phyloP scores from a whole-genome alignment of 2,113 vertebrate species.

The Cyprinodon tularosa region DNA sequence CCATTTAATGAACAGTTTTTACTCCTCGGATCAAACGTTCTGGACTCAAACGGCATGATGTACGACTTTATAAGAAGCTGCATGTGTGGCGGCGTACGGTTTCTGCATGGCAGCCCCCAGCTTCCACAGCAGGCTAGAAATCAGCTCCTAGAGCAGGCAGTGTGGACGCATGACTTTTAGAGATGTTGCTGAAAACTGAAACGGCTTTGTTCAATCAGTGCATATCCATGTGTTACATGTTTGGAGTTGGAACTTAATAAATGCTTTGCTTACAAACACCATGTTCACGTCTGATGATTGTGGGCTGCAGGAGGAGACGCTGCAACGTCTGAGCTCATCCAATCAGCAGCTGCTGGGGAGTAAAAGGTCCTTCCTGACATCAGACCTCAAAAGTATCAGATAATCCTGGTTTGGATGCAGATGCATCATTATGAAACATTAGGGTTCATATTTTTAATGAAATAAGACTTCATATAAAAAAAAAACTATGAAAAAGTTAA shows the following conservation, averaged over 20 bases:
- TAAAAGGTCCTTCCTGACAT: no score
- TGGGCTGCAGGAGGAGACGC: no score
- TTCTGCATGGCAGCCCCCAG: not conserved
- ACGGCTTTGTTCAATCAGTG: slow-evolving; percentile 21
- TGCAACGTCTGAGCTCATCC: no score
- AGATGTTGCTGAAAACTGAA: slow-evolving; percentile 14
- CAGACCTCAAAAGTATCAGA: no score
- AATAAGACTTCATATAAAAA: no score
- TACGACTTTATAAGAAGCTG: no score
- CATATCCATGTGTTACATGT: slow-evolving; percentile 27
- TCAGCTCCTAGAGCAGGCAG: not conserved
- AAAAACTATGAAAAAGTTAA: no score
- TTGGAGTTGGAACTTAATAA: slow-evolving; percentile 49
- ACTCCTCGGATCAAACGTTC: not conserved
- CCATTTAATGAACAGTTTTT: not conserved
- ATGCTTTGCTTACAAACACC: slow-evolving; percentile 39
- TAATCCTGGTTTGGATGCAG: no score
- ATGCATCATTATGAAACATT: no score
- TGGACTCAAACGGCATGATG: not conserved
- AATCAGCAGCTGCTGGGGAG: no score
- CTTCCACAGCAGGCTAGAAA: slow-evolving; percentile 2
- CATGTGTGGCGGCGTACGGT: no score
- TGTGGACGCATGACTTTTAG: slow-evolving; percentile 25
- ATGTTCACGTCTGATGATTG: not conserved
- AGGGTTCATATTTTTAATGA: no score